phyloP scores from a whole-genome alignment of 2,888 invertebrate species.

The Acronicta alni region DNA sequence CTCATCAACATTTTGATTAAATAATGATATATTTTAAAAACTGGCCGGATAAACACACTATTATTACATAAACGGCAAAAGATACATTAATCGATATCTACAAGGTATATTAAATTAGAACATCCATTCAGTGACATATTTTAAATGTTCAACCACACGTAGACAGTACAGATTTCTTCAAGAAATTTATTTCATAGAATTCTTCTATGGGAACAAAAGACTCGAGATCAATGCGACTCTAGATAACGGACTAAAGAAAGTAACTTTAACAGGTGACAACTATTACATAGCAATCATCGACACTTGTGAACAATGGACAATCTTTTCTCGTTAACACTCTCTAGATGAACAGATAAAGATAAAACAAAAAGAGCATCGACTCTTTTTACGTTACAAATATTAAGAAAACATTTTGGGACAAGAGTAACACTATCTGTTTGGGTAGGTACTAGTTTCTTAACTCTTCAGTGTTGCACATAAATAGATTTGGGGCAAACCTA shows the following conservation, averaged over 20 bases:
- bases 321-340: neutral
- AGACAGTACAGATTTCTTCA: neutral
- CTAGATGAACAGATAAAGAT: constrained; percentile 1
- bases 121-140: no score
- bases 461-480: no score
- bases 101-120: neutral
- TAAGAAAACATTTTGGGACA: neutral
- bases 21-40: constrained; percentile 9
- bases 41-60: constrained; percentile 1
- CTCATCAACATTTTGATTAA: constrained; percentile 37
- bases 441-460: no score
- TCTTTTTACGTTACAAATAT: neutral
- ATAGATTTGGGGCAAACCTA: neutral
- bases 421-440: no score
- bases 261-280: neutral
- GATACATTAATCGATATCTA: neutral
- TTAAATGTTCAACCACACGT: no score
- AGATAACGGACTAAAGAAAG: constrained; percentile 9
- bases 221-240: constrained; percentile 1
- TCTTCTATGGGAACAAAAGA: neutral
- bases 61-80: neutral
- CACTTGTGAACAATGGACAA: neutral
- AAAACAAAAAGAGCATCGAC: neutral
- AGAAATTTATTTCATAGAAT: neutral
- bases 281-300: constrained; percentile 1